Percentiles rank a stretch among this genome's conserved stretches.
Evolutionary conservation across 2,113 vertebrate species (phyloP).

Genomic region (Gasterosteus aculeatus): DNA sequence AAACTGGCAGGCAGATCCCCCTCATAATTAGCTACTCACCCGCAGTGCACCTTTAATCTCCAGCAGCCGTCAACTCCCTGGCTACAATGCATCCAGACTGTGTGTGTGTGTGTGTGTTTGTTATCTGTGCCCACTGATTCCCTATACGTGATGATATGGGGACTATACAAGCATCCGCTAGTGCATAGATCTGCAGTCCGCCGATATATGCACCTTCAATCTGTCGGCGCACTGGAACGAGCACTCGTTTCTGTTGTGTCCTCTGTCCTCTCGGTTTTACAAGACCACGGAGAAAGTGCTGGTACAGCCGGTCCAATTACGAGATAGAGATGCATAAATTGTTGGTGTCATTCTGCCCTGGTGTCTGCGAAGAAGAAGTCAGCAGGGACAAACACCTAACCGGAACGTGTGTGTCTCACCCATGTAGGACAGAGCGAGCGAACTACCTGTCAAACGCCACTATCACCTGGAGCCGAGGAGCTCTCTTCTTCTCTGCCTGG

Average conservation of each 20-base stretch:
- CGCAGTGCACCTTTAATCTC: constrained; percentile 65
- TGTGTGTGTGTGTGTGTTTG: constrained; percentile 25
- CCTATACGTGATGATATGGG: constrained; percentile 29
- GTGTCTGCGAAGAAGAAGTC: constrained; percentile 74
- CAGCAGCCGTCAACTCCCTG: constrained; percentile 44
- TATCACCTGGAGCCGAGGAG: constrained; percentile 16
- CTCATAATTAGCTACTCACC: constrained; percentile 71
- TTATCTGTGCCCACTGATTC: constrained; percentile 35
- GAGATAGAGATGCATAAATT: constrained; percentile 63
- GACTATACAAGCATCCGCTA: constrained; percentile 14
- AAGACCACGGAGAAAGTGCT: constrained; percentile 59
- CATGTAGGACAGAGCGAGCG: constrained; percentile 47
- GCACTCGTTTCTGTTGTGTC: constrained; percentile 32
- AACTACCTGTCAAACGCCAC: constrained; percentile 62
- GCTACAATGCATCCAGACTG: constrained; percentile 15
- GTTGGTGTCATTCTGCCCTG: constrained; percentile 40
- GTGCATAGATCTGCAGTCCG: constrained; percentile 27
- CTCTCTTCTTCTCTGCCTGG: constrained; percentile 48
- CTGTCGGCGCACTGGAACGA: constrained; percentile 26
- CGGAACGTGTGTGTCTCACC: constrained; percentile 48
- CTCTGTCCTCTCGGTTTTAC: constrained; percentile 69
- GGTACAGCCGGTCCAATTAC: constrained; percentile 78
- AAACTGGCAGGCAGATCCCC: constrained; percentile 62
- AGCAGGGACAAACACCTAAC: constrained; percentile 78
- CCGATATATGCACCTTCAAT: constrained; percentile 36